phyloP scores from a whole-genome alignment of 2,888 invertebrate genomes.

The Rhagium mordax region DNA sequence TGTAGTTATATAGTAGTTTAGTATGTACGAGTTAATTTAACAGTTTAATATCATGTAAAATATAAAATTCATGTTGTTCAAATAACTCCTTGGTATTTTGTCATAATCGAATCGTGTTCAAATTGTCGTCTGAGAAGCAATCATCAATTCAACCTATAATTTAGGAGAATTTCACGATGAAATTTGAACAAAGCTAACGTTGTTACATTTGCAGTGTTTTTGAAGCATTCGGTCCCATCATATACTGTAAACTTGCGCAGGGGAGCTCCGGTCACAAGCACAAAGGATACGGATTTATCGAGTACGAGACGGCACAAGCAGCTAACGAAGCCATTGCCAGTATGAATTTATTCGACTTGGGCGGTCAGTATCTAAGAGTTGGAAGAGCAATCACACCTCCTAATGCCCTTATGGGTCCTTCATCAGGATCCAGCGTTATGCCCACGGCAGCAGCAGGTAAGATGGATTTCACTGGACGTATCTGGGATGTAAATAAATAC shows the following conservation, averaged over 20 bases:
- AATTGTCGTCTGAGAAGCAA: neutral
- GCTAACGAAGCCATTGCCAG: slow-evolving; percentile 97
- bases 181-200: slow-evolving; percentile 19
- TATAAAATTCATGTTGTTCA: neutral
- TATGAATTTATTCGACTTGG: slow-evolving; percentile 99
- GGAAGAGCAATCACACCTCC: slow-evolving; percentile 98
- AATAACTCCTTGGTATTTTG: neutral
- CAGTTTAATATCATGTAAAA: too few species aligned
- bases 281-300: slow-evolving; percentile 99
- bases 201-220: slow-evolving; percentile 82
- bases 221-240: slow-evolving; percentile 98
- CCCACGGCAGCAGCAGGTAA: slow-evolving; percentile 91
- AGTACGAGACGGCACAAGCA: slow-evolving; percentile 93
- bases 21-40: too few species aligned
- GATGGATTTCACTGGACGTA: neutral
- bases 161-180: slow-evolving; percentile 5
- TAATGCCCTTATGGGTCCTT: slow-evolving; percentile 88
- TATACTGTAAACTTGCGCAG: slow-evolving; percentile 93
- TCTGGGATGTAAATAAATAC: too few species aligned
- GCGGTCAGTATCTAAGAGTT: slow-evolving; percentile 94
- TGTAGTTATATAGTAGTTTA: too few species aligned
- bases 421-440: slow-evolving; percentile 86
- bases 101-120: neutral
- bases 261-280: slow-evolving; percentile 91
- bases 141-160: neutral